Conservation (phyloP, 2,797 vertebrate genomes). For the Galaxias olidus region DNA sequence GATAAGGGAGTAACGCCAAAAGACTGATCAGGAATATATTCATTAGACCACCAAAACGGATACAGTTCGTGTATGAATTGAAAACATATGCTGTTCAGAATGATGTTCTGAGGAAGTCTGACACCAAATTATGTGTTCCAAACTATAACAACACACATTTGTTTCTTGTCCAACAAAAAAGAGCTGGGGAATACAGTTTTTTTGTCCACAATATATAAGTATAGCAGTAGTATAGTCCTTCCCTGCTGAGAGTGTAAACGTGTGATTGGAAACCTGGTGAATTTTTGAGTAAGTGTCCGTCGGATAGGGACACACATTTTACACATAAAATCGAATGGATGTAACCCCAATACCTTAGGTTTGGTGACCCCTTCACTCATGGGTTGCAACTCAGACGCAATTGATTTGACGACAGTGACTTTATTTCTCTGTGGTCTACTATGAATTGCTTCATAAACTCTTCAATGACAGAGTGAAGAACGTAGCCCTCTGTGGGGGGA, state of each 20-base stretch:
- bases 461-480: constrained; percentile 43
- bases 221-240: background rate
- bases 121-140: too few relatives aligned
- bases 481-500: background rate
- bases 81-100: too few relatives aligned
- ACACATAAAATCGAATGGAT: constrained; percentile 37
- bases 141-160: too few relatives aligned
- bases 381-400: constrained; percentile 20
- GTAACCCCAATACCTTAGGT: constrained; percentile 38
- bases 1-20: too few relatives aligned
- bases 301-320: constrained; percentile 31
- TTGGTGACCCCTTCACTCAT: constrained; percentile 18
- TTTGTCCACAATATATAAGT: background rate
- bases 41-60: too few relatives aligned
- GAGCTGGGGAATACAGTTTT: background rate
- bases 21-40: too few relatives aligned
- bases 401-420: constrained; percentile 26
- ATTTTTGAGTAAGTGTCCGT: constrained; percentile 23
- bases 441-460: constrained; percentile 38
- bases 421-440: constrained; percentile 22
- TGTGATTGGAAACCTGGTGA: constrained; percentile 13
- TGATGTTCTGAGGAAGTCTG: too few relatives aligned
- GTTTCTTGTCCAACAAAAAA: too few relatives aligned
- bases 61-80: too few relatives aligned
- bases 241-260: constrained; percentile 12